Conservation (phyloP, 1,140 invertebrate species). For the Saccostrea glomerata region DNA sequence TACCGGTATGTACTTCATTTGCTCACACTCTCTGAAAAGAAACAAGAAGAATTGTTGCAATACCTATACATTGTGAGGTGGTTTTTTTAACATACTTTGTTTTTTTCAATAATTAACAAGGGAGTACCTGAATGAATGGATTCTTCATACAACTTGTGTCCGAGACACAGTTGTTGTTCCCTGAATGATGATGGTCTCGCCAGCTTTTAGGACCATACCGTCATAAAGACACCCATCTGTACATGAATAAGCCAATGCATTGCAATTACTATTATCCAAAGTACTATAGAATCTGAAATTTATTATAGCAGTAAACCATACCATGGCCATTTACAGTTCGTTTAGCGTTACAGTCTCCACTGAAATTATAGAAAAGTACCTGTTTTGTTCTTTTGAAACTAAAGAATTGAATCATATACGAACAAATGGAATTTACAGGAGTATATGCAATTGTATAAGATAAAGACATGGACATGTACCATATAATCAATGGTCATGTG, state of each 20-base stretch:
- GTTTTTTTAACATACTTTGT: not conserved
- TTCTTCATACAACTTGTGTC: slow-evolving; percentile 55
- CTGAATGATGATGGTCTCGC: slow-evolving; percentile 47
- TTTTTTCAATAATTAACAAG: not conserved
- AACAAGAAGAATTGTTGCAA: not conserved
- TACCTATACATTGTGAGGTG: not conserved
- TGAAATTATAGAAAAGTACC: not conserved
- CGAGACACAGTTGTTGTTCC: slow-evolving; percentile 46
- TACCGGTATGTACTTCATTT: not conserved
- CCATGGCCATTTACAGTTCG: slow-evolving; percentile 49
- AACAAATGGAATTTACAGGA: no score
- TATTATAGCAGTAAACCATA: not conserved
- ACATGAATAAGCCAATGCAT: not conserved
- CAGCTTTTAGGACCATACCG: slow-evolving; percentile 46
- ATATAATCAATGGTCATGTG: no score
- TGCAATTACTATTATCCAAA: no score
- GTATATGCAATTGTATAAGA: no score
- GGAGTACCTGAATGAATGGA: not conserved
- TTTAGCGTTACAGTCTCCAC: slow-evolving; percentile 40
- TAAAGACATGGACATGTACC: no score
- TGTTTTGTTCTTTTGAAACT: no score
- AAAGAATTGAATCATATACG: no score
- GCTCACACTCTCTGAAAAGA: not conserved
- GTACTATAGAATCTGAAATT: no score
- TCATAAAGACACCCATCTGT: slow-evolving; percentile 58